Evolutionary conservation across 2,113 vertebrate species (phyloP).

Genomic region (Perca flavescens): DNA sequence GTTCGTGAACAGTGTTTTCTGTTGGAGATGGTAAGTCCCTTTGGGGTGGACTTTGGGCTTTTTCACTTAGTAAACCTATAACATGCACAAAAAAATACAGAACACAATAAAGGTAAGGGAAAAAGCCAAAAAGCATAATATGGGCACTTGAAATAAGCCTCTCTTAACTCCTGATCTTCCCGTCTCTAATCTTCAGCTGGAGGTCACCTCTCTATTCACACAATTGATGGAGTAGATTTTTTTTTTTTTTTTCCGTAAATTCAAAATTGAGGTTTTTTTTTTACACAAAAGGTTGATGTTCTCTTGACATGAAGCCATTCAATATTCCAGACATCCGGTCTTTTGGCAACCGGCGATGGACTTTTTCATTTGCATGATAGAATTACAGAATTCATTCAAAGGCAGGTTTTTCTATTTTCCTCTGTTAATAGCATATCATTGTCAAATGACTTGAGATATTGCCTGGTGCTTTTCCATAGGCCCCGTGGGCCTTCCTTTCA

Average conservation of each 20-base stretch:
- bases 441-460: constrained; percentile 61
- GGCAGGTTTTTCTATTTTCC: constrained; percentile 59
- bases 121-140: too few relatives aligned
- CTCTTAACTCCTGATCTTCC: constrained; percentile 12
- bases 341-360: constrained; percentile 22
- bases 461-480: constrained; percentile 40
- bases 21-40: too few relatives aligned
- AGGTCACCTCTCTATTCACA: constrained; percentile 36
- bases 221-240: constrained; percentile 3
- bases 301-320: constrained; percentile 41
- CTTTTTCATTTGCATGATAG: constrained; percentile 66
- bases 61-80: too few relatives aligned
- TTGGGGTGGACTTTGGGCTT: too few relatives aligned
- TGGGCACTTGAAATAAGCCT: not conserved
- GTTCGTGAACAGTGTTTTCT: too few relatives aligned
- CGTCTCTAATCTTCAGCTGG: constrained; percentile 23
- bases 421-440: constrained; percentile 62
- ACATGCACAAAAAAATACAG: too few relatives aligned
- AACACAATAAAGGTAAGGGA: too few relatives aligned
- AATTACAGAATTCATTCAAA: constrained; percentile 64
- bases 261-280: constrained; percentile 44
- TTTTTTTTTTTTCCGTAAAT: constrained; percentile 14
- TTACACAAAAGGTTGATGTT: constrained; percentile 41
- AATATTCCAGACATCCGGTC: constrained; percentile 43
- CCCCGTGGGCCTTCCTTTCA: constrained; percentile 42